These are phyloP conservation scores for Hemithea aestivaria DNA, from an alignment of 2,888 invertebrate species.

Conservation along the genomic window DNA sequence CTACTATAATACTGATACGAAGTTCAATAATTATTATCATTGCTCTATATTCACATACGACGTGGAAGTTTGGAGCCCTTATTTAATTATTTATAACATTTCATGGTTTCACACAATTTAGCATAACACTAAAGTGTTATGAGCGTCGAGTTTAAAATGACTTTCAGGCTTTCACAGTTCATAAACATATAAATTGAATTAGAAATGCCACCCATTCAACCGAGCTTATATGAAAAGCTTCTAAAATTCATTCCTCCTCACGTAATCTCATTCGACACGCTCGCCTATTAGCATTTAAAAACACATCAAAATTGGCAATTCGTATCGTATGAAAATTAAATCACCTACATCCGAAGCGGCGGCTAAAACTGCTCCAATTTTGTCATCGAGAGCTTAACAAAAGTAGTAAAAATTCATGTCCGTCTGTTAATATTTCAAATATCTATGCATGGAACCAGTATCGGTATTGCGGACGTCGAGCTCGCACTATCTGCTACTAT, in stretches of 20 bases:
- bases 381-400: slow-evolving; percentile 5
- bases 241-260: slow-evolving; percentile 1
- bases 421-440: slow-evolving; percentile 14
- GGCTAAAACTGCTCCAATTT: slow-evolving; percentile 11
- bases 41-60: too few species aligned
- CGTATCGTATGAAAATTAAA: slow-evolving; percentile 16
- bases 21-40: too few species aligned
- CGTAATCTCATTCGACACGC: slow-evolving; percentile 9
- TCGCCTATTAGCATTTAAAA: slow-evolving; percentile 6
- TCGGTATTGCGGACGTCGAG: not conserved
- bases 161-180: too few species aligned
- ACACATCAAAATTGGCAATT: slow-evolving; percentile 3
- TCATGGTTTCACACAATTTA: too few species aligned
- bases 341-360: slow-evolving; percentile 4
- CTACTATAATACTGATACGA: too few species aligned
- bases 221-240: not conserved
- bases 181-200: too few species aligned
- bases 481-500: not conserved
- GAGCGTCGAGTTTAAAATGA: too few species aligned
- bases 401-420: slow-evolving; percentile 15
- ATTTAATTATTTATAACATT: too few species aligned
- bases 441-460: not conserved
- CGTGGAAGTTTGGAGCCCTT: too few species aligned
- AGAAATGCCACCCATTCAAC: too few species aligned
- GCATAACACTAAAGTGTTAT: too few species aligned